Evolutionary conservation across 2,797 vertebrate genomes (phyloP).

Genomic region (Lepidocolaptes lacrymiger): DNA sequence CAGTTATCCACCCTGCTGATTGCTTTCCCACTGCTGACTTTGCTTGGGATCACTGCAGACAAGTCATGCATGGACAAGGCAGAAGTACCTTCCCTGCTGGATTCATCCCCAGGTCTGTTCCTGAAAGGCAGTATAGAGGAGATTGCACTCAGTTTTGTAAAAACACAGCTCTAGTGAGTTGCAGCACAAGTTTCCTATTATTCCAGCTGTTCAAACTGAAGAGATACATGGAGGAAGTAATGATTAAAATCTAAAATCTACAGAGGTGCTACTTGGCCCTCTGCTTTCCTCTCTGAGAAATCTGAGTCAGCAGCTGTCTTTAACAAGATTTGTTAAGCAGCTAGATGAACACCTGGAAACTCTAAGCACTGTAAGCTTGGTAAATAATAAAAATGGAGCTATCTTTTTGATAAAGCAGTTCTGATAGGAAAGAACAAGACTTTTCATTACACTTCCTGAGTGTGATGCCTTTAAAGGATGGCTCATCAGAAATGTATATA

Average conservation of each 20-base stretch:
- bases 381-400: neutral
- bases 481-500: neutral
- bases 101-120: neutral
- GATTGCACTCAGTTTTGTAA: neutral
- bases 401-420: neutral
- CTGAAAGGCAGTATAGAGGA: neutral
- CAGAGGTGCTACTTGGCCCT: neutral
- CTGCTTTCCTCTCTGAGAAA: neutral
- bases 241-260: neutral
- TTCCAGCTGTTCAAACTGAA: neutral
- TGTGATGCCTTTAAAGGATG: neutral
- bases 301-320: neutral
- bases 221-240: neutral
- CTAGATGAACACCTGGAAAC: neutral
- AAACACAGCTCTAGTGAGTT: neutral
- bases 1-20: neutral
- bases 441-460: neutral
- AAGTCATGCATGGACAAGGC: neutral
- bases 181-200: neutral
- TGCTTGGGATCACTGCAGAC: neutral
- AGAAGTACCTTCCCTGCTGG: neutral
- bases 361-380: neutral
- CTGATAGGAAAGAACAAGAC: neutral
- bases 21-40: neutral
- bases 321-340: neutral